Evolutionary conservation across 2,888 invertebrate genomes (phyloP).

Genomic region (Drosophila siamana): DNA sequence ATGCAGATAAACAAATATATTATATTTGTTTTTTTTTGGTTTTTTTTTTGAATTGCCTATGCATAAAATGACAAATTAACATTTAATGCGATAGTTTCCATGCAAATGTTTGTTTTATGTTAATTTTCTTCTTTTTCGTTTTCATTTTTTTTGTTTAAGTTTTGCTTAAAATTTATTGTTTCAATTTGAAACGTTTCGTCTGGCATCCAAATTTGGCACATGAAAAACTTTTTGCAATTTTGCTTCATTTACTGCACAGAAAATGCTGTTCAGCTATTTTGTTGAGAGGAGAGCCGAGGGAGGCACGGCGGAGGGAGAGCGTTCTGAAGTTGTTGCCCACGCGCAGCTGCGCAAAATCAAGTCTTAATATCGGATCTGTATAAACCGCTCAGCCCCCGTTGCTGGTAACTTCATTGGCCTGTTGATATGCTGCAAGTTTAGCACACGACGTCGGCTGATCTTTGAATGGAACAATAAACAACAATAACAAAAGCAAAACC

Average conservation of each 20-base stretch:
- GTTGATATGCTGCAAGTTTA: conserved; percentile 55
- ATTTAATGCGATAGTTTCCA: conserved; percentile 55
- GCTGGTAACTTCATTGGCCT: conserved; percentile 27
- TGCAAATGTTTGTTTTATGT: conserved; percentile 52
- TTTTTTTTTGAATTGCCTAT: conserved; percentile 17
- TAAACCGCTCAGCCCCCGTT: background rate
- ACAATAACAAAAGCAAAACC: conserved; percentile 2
- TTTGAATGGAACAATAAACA: conserved; percentile 48
- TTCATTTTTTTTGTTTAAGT: conserved; percentile 12
- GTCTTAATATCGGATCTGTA: conserved; percentile 35
- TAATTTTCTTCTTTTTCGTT: conserved; percentile 34
- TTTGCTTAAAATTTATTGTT: conserved; percentile 43
- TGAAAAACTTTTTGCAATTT: conserved; percentile 46
- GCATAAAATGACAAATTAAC: conserved; percentile 49
- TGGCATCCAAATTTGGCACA: conserved; percentile 42
- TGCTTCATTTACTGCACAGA: conserved; percentile 26
- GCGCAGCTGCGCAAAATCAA: conserved; percentile 61
- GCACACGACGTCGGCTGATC: conserved; percentile 42
- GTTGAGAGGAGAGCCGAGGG: background rate
- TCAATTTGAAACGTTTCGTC: conserved; percentile 36
- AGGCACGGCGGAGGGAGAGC: too few species aligned
- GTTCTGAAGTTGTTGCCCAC: conserved; percentile 49
- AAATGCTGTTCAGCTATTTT: conserved; percentile 30
- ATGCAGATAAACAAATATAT: conserved; percentile 31
- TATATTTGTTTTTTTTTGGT: conserved; percentile 1